Conservation (phyloP, 2,888 invertebrate species). For the Agonopterix alstromeriana region DNA sequence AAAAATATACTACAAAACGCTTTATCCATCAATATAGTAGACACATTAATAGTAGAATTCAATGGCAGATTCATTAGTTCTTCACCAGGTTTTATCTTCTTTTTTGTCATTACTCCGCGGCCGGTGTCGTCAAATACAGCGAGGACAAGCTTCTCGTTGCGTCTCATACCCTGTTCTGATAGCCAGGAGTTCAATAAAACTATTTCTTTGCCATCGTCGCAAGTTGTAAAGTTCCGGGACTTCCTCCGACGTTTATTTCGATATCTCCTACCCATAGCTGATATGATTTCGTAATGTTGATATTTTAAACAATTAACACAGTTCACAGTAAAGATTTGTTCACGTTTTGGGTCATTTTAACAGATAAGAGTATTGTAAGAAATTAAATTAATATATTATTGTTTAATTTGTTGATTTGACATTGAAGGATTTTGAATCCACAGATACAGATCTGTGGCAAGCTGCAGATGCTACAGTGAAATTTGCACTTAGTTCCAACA, state of each 20-base stretch:
- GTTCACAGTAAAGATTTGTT: too few relatives aligned
- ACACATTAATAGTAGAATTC: conserved; percentile 76
- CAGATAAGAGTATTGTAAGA: too few relatives aligned
- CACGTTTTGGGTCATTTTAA: too few relatives aligned
- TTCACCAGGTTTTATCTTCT: conserved; percentile 72
- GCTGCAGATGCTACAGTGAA: too few relatives aligned
- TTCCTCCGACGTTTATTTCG: conserved; percentile 52
- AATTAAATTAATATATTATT: too few relatives aligned
- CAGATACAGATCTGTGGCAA: too few relatives aligned
- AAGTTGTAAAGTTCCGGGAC: conserved; percentile 39
- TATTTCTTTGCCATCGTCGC: conserved; percentile 49
- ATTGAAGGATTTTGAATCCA: too few relatives aligned
- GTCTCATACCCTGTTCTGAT: conserved; percentile 69
- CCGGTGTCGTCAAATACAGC: conserved; percentile 81
- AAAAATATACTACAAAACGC: conserved; percentile 68
- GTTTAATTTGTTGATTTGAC: too few relatives aligned
- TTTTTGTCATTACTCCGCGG: conserved; percentile 83
- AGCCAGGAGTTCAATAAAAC: conserved; percentile 75
- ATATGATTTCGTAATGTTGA: background rate
- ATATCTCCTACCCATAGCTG: conserved; percentile 70
- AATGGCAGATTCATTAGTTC: conserved; percentile 78
- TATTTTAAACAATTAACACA: background rate
- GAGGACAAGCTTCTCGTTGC: conserved; percentile 74
- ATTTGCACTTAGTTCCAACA: too few relatives aligned
- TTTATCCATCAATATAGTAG: conserved; percentile 72